These are phyloP conservation scores for Larimichthys crocea DNA, from an alignment of 2,113 vertebrate genomes.

Conservation along the genomic window DNA sequence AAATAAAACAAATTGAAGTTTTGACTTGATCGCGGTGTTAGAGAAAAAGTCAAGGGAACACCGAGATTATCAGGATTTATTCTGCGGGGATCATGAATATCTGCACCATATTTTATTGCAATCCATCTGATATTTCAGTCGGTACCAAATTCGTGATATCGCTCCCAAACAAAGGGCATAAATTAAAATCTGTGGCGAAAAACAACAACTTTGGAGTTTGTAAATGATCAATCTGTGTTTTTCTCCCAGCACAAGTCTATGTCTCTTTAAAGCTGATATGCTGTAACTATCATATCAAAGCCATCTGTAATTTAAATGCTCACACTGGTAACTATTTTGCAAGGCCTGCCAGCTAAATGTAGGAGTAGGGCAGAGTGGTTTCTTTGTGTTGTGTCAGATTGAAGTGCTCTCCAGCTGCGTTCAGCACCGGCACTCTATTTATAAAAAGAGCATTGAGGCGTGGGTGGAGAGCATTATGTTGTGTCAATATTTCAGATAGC, in stretches of 20 bases:
- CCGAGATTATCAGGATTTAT: not conserved
- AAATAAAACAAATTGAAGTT: not conserved
- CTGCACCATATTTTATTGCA: not conserved
- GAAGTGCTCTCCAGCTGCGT: constrained; percentile 72
- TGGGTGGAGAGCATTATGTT: constrained; percentile 73
- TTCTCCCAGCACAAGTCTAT: not conserved
- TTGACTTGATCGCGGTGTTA: too few species aligned
- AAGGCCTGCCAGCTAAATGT: constrained; percentile 63
- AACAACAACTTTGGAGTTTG: not conserved
- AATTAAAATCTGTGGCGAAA: not conserved
- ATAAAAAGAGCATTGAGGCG: constrained; percentile 66
- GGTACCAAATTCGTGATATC: too few species aligned
- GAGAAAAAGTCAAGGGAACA: not conserved
- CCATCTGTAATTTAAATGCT: constrained; percentile 48
- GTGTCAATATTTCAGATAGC: constrained; percentile 67
- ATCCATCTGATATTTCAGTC: not conserved
- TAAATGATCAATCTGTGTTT: not conserved
- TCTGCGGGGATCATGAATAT: not conserved
- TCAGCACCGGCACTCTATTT: constrained; percentile 65
- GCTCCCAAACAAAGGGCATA: not conserved
- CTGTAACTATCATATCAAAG: constrained; percentile 52
- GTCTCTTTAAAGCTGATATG: constrained; percentile 25
- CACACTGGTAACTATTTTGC: constrained; percentile 48
- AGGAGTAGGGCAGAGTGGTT: constrained; percentile 62
- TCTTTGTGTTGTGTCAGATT: constrained; percentile 68